Evolutionary conservation across 2,888 invertebrate species (phyloP).

Genomic region (Caenorhabditis uteleia): DNA sequence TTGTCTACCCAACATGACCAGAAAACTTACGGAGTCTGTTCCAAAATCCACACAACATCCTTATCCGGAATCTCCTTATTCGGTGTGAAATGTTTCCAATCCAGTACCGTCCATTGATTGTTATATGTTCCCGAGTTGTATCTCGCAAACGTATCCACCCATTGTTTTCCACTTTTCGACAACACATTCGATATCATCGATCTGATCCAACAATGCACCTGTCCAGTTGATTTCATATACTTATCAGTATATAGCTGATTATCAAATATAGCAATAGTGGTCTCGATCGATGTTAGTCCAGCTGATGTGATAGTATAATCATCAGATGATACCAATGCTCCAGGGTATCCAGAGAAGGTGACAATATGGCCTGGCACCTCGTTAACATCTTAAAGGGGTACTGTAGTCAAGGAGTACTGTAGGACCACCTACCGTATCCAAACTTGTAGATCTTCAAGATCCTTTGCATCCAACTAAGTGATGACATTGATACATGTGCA

Average conservation of each 20-base stretch:
- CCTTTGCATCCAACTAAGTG: slow-evolving; percentile 67
- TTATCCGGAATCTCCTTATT: slow-evolving; percentile 68
- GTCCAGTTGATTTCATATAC: slow-evolving; percentile 76
- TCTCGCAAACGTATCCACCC: slow-evolving; percentile 73
- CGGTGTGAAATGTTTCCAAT: slow-evolving; percentile 77
- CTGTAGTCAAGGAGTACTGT: neutral
- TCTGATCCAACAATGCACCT: slow-evolving; percentile 77
- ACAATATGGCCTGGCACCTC: slow-evolving; percentile 70
- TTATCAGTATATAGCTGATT: slow-evolving; percentile 76
- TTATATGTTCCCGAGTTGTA: slow-evolving; percentile 84
- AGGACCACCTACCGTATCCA: slow-evolving; percentile 73
- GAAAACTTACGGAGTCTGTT: slow-evolving; percentile 76
- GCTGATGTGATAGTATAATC: slow-evolving; percentile 68
- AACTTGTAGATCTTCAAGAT: slow-evolving; percentile 74
- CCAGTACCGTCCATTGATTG: slow-evolving; percentile 76
- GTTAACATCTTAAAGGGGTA: slow-evolving; percentile 56
- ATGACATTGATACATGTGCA: slow-evolving; percentile 66
- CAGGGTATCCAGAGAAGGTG: slow-evolving; percentile 69
- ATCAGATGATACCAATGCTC: slow-evolving; percentile 67
- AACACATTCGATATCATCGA: slow-evolving; percentile 84
- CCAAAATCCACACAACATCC: slow-evolving; percentile 79
- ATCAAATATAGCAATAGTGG: slow-evolving; percentile 81
- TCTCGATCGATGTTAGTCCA: slow-evolving; percentile 78
- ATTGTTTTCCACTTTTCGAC: slow-evolving; percentile 72
- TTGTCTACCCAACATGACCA: neutral